A percentile compares a stretch with the other conserved stretches of the same genome.
Evolutionary conservation across 2,797 vertebrate genomes (phyloP).

Genomic region (Microhierax caerulescens): DNA sequence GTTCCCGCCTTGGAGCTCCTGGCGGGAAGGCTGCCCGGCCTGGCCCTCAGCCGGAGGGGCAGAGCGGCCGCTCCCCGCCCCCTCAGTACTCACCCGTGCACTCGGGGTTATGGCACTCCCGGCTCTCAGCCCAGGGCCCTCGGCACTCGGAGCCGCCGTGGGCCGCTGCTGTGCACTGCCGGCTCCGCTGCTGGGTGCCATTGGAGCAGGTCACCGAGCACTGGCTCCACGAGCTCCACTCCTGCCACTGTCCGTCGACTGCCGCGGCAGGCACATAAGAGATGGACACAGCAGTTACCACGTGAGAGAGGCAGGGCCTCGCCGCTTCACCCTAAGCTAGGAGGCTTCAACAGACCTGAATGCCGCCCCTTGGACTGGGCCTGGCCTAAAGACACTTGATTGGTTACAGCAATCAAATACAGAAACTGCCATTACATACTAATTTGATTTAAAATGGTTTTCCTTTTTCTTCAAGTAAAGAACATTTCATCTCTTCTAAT

Average conservation of each 20-base stretch:
- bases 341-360: neutral
- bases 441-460: neutral
- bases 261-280: slow-evolving; percentile 42
- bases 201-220: slow-evolving; percentile 98
- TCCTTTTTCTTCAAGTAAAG: neutral
- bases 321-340: accelerated
- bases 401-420: neutral
- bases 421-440: neutral
- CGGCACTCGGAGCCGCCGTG: slow-evolving; percentile 97
- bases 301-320: neutral
- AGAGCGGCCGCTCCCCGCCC: neutral
- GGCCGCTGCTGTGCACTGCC: slow-evolving; percentile 93
- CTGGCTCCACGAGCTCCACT: slow-evolving; percentile 97
- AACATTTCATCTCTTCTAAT: accelerated
- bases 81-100: slow-evolving; percentile 86
- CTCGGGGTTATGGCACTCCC: slow-evolving; percentile 95
- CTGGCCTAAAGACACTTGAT: neutral
- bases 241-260: slow-evolving; percentile 99
- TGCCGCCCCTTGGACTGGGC: neutral
- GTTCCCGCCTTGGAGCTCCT: accelerated
- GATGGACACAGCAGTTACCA: slow-evolving; percentile 27
- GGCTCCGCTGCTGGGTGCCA: slow-evolving; percentile 95
- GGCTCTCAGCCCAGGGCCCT: slow-evolving; percentile 98
- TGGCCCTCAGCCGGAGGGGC: neutral
- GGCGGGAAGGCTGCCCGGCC: neutral